phyloP scores from a whole-genome alignment of 1,140 invertebrate species.

The Odontomachus brunneus region DNA sequence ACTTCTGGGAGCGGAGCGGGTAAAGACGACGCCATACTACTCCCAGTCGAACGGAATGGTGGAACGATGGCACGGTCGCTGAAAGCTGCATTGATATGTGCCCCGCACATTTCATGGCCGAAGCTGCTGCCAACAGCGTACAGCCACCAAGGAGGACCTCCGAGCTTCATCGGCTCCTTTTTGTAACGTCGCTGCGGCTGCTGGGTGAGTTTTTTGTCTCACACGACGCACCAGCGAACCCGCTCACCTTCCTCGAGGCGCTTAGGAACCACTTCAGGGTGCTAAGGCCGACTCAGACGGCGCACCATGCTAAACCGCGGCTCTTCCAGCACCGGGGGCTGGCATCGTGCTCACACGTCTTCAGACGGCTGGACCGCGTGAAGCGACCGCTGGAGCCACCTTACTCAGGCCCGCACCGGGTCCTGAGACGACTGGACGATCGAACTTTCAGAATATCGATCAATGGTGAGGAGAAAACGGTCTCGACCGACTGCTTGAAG shows the following conservation, averaged over 20 bases:
- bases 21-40: neutral
- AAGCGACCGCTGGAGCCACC: neutral
- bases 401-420: neutral
- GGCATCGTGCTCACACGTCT: neutral
- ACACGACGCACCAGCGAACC: no score
- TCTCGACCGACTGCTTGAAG: neutral
- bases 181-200: no score
- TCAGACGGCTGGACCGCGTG: neutral
- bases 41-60: neutral
- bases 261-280: no score
- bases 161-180: no score
- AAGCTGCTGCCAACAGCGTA: neutral
- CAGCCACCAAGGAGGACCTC: constrained; percentile 9
- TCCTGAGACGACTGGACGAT: neutral
- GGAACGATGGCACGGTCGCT: neutral
- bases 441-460: neutral
- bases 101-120: constrained; percentile 27
- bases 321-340: constrained; percentile 13
- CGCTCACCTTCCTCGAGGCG: no score
- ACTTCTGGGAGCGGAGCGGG: neutral
- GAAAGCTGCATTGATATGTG: constrained; percentile 41
- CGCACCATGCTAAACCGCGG: no score
- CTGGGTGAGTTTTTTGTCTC: no score
- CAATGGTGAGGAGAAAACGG: neutral
- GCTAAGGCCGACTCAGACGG: no score